These are phyloP conservation scores for Idaea dimidiata DNA, from an alignment of 2,888 invertebrate genomes.

Conservation along the genomic window DNA sequence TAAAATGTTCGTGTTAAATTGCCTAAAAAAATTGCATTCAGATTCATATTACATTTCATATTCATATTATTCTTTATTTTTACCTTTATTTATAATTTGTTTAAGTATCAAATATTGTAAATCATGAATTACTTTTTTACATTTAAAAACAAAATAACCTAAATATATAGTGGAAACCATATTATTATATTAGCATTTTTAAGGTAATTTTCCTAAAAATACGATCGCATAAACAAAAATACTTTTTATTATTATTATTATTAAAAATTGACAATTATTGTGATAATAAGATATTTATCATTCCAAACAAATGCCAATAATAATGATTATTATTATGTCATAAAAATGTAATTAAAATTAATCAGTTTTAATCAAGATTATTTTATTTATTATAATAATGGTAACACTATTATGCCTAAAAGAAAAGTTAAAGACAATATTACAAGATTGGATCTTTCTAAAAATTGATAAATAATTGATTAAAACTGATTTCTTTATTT, in stretches of 20 bases:
- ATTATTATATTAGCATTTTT: slow-evolving; percentile 8
- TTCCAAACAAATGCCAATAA: slow-evolving; percentile 8
- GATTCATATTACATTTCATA: no score
- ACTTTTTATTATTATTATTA: slow-evolving; percentile 11
- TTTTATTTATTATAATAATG: slow-evolving; percentile 13
- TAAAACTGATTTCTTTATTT: slow-evolving; percentile 14
- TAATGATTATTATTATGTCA: slow-evolving; percentile 10
- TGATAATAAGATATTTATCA: slow-evolving; percentile 7
- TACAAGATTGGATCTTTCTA: no score
- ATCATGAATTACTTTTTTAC: not conserved
- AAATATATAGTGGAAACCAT: not conserved
- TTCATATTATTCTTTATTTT: not conserved
- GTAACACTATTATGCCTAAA: not conserved
- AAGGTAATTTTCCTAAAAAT: not conserved
- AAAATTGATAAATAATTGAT: slow-evolving; percentile 15
- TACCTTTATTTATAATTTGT: not conserved
- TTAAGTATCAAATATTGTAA: not conserved
- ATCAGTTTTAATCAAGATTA: slow-evolving; percentile 17
- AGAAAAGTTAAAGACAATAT: no score
- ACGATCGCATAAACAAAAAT: not conserved
- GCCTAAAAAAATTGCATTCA: not conserved
- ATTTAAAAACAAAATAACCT: not conserved
- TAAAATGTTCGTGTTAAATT: not conserved
- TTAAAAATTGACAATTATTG: slow-evolving; percentile 20
- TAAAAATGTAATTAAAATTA: slow-evolving; percentile 14